These are phyloP conservation scores for Elegia similella DNA, from an alignment of 2,888 invertebrate species.

Conservation along the genomic window DNA sequence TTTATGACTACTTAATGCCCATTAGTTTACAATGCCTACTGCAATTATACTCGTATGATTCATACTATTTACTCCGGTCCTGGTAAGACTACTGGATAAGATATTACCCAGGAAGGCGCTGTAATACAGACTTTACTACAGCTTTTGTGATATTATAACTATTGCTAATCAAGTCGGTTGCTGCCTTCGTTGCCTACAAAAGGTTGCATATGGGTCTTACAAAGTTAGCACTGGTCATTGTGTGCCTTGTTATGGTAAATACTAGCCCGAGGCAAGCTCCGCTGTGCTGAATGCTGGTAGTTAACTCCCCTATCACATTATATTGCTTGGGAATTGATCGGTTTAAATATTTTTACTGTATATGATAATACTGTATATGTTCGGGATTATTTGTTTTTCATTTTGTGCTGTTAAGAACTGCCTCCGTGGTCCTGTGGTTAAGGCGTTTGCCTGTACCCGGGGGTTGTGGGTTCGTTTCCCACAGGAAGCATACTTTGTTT, in stretches of 20 bases:
- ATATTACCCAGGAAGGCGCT: background rate
- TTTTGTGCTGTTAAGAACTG: no score
- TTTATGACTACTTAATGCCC: no score
- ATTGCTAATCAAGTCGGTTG: background rate
- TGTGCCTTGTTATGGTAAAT: constrained; percentile 72
- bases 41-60: no score
- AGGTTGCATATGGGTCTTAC: constrained; percentile 12
- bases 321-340: constrained; percentile 24
- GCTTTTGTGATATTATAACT: background rate
- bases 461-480: no score
- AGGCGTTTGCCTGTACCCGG: no score
- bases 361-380: no score
- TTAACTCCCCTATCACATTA: constrained; percentile 47
- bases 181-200: constrained; percentile 1
- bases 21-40: no score
- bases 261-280: constrained; percentile 46
- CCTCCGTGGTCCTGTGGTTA: no score
- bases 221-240: constrained; percentile 30
- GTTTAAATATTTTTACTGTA: no score
- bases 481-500: no score
- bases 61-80: no score
- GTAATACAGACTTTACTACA: background rate
- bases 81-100: background rate
- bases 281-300: constrained; percentile 35
- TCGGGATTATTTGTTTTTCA: no score